These are phyloP conservation scores for Cricetomys ansorgei DNA, from an alignment of 2,113 vertebrate species.

Conservation along the genomic window DNA sequence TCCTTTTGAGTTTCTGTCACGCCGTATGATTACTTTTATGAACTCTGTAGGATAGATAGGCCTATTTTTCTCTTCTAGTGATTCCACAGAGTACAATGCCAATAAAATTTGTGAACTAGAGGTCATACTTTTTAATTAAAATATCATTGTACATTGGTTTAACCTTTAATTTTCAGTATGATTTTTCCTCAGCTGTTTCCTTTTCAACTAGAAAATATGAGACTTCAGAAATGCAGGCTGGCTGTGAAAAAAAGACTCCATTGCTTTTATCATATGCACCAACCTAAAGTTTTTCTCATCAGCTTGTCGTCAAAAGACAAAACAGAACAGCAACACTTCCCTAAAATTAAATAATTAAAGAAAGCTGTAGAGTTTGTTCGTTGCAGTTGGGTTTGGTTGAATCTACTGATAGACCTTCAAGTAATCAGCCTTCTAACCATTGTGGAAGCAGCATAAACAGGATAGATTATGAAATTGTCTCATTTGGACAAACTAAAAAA, in stretches of 20 bases:
- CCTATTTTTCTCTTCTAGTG: neutral
- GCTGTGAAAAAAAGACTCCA: conserved; percentile 53
- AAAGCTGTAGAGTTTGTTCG: conserved; percentile 58
- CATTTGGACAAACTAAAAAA: conserved; percentile 69
- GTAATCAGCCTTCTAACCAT: conserved; percentile 74
- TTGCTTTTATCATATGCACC: conserved; percentile 70
- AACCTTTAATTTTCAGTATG: neutral
- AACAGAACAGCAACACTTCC: conserved; percentile 18
- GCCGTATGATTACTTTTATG: neutral
- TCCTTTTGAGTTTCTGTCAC: neutral
- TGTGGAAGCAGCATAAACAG: conserved; percentile 73
- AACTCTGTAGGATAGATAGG: neutral
- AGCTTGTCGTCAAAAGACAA: conserved; percentile 76
- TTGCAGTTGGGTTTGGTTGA: conserved; percentile 65
- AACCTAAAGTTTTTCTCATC: conserved; percentile 76
- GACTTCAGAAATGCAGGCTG: conserved; percentile 45
- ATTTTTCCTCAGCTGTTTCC: conserved; percentile 46
- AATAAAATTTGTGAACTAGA: conserved; percentile 22
- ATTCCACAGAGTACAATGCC: neutral
- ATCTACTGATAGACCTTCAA: conserved; percentile 71
- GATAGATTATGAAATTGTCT: conserved; percentile 66
- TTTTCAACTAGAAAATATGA: conserved; percentile 52
- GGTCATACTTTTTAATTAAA: conserved; percentile 33
- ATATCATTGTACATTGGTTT: neutral
- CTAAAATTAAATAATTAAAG: too few relatives aligned